phyloP scores from a whole-genome alignment of 2,888 invertebrate genomes.

The Xylocampa areola region DNA sequence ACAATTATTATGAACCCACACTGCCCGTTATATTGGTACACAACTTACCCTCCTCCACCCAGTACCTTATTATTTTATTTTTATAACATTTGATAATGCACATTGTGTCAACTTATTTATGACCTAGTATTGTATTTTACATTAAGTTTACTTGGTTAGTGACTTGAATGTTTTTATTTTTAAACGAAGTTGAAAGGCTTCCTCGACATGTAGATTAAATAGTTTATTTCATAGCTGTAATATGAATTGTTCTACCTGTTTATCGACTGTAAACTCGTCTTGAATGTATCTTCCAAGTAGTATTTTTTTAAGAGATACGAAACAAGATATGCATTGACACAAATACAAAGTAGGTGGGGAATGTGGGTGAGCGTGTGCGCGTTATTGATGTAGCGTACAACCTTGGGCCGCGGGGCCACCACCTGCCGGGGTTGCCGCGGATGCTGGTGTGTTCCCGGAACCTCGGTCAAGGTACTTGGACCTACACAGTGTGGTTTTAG shows the following conservation, averaged over 20 bases:
- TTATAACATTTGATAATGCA: slow-evolving; percentile 23
- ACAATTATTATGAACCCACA: slow-evolving; percentile 17
- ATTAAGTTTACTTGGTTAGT: slow-evolving; percentile 18
- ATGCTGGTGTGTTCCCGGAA: too few relatives aligned
- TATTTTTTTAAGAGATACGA: slow-evolving; percentile 7
- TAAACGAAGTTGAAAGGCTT: slow-evolving; percentile 1
- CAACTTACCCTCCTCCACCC: slow-evolving; percentile 30
- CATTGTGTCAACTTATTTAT: slow-evolving; percentile 19
- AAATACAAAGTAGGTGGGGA: slow-evolving; percentile 2
- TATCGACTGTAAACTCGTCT: neutral
- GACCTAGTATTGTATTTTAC: slow-evolving; percentile 7
- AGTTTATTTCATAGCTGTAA: slow-evolving; percentile 1
- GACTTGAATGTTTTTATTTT: slow-evolving; percentile 9
- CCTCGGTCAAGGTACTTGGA: too few relatives aligned
- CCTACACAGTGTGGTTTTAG: too few relatives aligned
- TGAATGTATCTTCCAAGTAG: slow-evolving; percentile 8
- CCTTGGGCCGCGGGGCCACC: too few relatives aligned
- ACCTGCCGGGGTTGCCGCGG: too few relatives aligned
- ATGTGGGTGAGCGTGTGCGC: slow-evolving; percentile 12
- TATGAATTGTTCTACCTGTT: slow-evolving; percentile 3
- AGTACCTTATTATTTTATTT: slow-evolving; percentile 9
- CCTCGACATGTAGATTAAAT: slow-evolving; percentile 1
- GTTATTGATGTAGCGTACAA: slow-evolving; percentile 5
- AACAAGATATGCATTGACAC: neutral
- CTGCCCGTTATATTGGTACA: slow-evolving; percentile 31